Evolutionary conservation across 2,888 invertebrate genomes (phyloP), one percentile per base, ranked within the genome.

Genomic region (Diachrysia chrysitis): DNA sequence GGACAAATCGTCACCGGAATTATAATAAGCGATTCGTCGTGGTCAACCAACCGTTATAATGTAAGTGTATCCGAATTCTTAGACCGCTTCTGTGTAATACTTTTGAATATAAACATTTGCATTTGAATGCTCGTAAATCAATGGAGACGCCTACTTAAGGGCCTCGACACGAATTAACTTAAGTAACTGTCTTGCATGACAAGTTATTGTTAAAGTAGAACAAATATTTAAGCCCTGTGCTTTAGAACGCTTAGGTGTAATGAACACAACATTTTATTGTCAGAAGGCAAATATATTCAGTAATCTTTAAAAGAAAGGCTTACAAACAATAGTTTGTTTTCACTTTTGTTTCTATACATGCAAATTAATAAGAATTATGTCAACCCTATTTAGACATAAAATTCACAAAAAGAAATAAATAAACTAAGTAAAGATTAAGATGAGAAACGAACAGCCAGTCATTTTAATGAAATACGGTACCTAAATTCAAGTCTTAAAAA

Each of bases 1-100:
- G 85, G 80, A 73, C 80, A 63, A 79, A 76, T 63, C 82, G 84
- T 82, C 83, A 76, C 83, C 73, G 79, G 89, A 88, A 89, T 90
- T 81, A 73, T 77, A 84, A 88, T 82, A 69, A 85, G 78, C 71
- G 71, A 81, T 78, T 79, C 67, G 76, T 78, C 76, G 79, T 72
- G 80, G 81, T 59, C 76, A 76, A 78, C 76, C 62, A 74, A 84
- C 89, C 87, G 89, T 89, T 89, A 78, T 73, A 78, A 75, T 71
- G 76, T 73, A 73, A 72, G 67, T 75, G 76, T 81, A 79, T 71
- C 81, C 82, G 73, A 87, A 87, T 87, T 85, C 84, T 83, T 73
- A 68, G 71, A 79, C 74, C 63, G 76, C 70, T 74, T 79, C 79
- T 73, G 69, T 65, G 71, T 76, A 76, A 69, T 55, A 73, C 63